Percentiles rank a stretch among this genome's conserved stretches.
phyloP scores from a whole-genome alignment of 2,888 invertebrate species.

The Sarcophaga carnaria region DNA sequence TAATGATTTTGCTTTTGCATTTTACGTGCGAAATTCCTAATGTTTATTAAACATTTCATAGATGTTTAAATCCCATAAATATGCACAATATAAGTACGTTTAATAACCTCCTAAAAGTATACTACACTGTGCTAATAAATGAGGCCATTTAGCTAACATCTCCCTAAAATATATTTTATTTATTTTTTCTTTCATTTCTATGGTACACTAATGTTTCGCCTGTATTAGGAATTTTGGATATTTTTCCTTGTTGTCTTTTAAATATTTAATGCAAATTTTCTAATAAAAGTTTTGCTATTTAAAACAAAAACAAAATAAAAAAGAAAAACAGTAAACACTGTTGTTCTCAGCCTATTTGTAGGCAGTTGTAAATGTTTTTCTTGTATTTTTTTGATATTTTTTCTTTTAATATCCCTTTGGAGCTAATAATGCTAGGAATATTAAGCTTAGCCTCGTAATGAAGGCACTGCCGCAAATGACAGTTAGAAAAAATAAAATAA shows the following conservation, averaged over 20 bases:
- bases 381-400: neutral
- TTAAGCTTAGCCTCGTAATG: conserved; percentile 32
- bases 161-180: conserved; percentile 44
- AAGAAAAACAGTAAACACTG: neutral
- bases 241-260: conserved; percentile 30
- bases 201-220: conserved; percentile 1
- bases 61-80: conserved; percentile 17
- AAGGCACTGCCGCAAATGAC: conserved; percentile 11
- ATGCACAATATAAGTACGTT: conserved; percentile 9
- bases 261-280: conserved; percentile 56
- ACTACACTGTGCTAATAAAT: conserved; percentile 19
- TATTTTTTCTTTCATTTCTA: neutral
- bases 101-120: conserved; percentile 8
- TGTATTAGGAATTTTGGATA: conserved; percentile 4
- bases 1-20: neutral
- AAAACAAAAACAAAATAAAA: neutral
- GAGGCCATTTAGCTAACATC: conserved; percentile 20
- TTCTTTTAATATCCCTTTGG: conserved; percentile 47
- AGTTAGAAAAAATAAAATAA: neutral
- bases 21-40: conserved; percentile 11
- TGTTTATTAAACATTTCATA: conserved; percentile 22
- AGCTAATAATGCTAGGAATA: conserved; percentile 3
- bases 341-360: conserved; percentile 45
- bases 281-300: conserved; percentile 36
- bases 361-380: neutral